Evolutionary conservation across 2,888 invertebrate species (phyloP), one percentile per base, ranked within the genome.

Genomic region (Minunthozetes semirufus): DNA sequence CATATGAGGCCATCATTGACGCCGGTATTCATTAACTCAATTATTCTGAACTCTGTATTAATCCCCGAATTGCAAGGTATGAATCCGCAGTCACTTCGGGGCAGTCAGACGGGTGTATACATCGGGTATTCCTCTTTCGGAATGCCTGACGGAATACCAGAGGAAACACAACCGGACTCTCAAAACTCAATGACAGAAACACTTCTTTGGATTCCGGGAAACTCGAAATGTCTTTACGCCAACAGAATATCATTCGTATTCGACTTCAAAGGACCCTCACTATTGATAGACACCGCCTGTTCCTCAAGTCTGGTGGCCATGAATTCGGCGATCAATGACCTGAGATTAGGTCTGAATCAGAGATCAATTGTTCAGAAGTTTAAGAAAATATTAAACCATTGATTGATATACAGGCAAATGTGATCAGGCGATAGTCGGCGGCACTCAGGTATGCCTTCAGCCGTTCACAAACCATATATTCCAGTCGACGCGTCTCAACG

Each of bases 241-340:
- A 96, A 96, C 81, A 87, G 89, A 81, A 87, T 98, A 77, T 96
- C 96, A 0, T 98, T 89, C 85, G 89, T 93, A 72, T 97, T 96
- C 84, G 95, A 98, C 83, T 90, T 96, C 79, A 90, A 88, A 82
- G 95, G 87, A 82, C 76, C 74, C 75, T 71, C 75, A 6, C n/a
- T 76, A 48, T 13, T 71, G 22, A 50, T 77, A 4, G 77, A 77
- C 53, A 77, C 74, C 9, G 76, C 76, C 15, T 77, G 76, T 71
- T 72, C 77, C 6, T 70, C 74, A 6, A 53, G 27, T 13, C 61
- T 77, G 25, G 48, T 75, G n/a, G 77, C 77, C 4, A 42, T 77
- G 68, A 83, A 85, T 77, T 81, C 61, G 25, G 76, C 71, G 27
- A 13, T 76, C 15, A 89, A 92, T 17, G 90, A 93, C 56, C 92